Evolutionary conservation across 2,797 vertebrate species (phyloP), one percentile per base, ranked within the genome.

Genomic region (Esox lucius): DNA sequence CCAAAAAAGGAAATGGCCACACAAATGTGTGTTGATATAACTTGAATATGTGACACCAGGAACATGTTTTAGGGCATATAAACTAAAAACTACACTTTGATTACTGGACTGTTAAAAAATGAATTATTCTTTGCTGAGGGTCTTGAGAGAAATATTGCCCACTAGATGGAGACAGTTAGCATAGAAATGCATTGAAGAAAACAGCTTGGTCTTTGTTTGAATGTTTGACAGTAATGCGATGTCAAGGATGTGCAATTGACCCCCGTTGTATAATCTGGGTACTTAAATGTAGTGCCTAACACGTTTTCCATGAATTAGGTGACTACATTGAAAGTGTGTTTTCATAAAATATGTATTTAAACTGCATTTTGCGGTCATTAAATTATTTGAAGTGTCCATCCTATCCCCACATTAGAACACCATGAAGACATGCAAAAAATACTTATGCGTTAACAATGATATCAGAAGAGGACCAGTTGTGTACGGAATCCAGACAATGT

Each of bases 111-210:
- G n/a, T 12, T 13, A 61, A 5, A 33, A 31, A 15, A 66, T 26
- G 6, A 8, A 67, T 39, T 39, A 35, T 67, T 33, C 33, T 39
- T 39, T 67, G 24, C 1, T 24, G 24, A 61, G 19, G 7, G 51
- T 7, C 56, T 59, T 13, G 33, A 42, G 12, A 33, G 8, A n/a
- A 53, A 53, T 53, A 1, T 0, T 0, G 13, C 0, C 81, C 88
- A 80, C 84, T 80, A 88, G 90, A 82, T 88, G 86, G 88, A 77
- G 83, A 79, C 80, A 86, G 13, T 49, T 72, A 74, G 77, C 9
- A 75, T 6, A 51, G 22, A 70, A 78, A 35, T 24, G 31, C 17
- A 68, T 24, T 19, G 5, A 5, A 22, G 15, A 68, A 19, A 28
- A 66, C 22, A 56, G 16, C 35, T 28, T 49, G 11, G 48, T 74